A percentile compares a stretch with the other conserved stretches of the same genome.
Conservation (phyloP, 2,888 invertebrate species). For the Callimorpha dominula region DNA sequence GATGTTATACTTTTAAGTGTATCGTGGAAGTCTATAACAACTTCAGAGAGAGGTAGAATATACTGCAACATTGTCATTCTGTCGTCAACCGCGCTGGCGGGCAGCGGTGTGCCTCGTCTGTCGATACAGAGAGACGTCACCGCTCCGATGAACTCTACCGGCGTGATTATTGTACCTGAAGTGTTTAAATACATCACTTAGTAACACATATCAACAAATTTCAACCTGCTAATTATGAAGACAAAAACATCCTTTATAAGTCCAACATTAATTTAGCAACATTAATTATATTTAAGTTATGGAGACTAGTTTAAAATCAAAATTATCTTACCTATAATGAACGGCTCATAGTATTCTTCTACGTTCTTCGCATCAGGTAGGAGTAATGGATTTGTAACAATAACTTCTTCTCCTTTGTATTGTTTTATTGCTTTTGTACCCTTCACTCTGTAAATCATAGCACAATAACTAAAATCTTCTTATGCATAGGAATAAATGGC, state of each 20-base stretch:
- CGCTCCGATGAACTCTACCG: slow-evolving; percentile 90
- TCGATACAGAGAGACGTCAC: slow-evolving; percentile 92
- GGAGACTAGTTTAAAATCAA: neutral
- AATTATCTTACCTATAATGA: slow-evolving; percentile 89
- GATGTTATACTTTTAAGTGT: slow-evolving; percentile 95
- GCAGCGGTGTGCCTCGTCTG: slow-evolving; percentile 88
- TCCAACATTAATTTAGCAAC: neutral
- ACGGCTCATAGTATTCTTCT: slow-evolving; percentile 93
- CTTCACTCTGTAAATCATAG: slow-evolving; percentile 83
- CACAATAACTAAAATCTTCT: neutral
- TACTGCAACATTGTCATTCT: slow-evolving; percentile 93
- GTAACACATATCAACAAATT: neutral
- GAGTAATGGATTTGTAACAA: slow-evolving; percentile 91
- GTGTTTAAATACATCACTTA: neutral
- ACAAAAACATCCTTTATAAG: neutral
- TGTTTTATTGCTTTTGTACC: slow-evolving; percentile 91
- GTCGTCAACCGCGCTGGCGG: slow-evolving; percentile 93
- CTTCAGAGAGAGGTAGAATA: slow-evolving; percentile 95
- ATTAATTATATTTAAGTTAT: no score
- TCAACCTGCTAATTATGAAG: neutral
- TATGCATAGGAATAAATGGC: no score
- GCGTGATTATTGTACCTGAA: slow-evolving; percentile 94
- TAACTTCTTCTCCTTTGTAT: slow-evolving; percentile 86
- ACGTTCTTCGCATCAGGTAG: slow-evolving; percentile 90
- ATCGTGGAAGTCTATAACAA: slow-evolving; percentile 98